Evolutionary conservation across 2,113 vertebrate genomes (phyloP).

Genomic region (Corythornis madagascariensis): DNA sequence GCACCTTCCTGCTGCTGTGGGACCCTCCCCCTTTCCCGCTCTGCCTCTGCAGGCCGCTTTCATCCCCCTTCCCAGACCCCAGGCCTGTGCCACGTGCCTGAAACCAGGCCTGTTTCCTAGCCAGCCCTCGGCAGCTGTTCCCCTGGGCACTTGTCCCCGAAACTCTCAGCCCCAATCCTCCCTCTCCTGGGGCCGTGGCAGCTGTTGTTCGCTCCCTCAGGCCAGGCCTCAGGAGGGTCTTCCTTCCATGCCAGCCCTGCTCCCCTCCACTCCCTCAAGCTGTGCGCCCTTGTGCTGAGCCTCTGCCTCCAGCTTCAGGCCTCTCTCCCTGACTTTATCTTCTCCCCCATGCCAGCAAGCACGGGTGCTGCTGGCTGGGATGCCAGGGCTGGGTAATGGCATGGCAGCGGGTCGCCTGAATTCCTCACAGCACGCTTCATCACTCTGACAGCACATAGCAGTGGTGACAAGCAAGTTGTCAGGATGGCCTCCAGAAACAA

Average conservation of each 20-base stretch:
- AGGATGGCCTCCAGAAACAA: background rate
- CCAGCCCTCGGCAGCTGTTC: background rate
- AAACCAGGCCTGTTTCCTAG: background rate
- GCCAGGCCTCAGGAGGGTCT: background rate
- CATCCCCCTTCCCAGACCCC: background rate
- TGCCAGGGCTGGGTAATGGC: fast-evolving
- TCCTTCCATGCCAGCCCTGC: background rate
- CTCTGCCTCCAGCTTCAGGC: background rate
- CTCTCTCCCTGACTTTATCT: background rate
- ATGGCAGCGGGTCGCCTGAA: fast-evolving
- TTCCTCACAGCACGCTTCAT: background rate
- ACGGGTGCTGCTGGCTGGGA: fast-evolving
- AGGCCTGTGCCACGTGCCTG: fast-evolving
- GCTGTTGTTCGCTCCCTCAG: background rate
- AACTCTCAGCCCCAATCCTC: fast-evolving
- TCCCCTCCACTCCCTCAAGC: background rate
- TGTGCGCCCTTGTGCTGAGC: fast-evolving
- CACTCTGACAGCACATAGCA: background rate
- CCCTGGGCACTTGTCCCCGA: fast-evolving
- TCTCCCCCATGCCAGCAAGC: background rate
- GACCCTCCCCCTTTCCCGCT: background rate
- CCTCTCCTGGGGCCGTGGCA: fast-evolving
- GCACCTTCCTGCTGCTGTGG: background rate
- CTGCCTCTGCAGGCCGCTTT: fast-evolving
- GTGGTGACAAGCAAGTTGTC: background rate